phyloP scores from a whole-genome alignment of 1,140 invertebrate species.

The Drosophila subpulchrella region DNA sequence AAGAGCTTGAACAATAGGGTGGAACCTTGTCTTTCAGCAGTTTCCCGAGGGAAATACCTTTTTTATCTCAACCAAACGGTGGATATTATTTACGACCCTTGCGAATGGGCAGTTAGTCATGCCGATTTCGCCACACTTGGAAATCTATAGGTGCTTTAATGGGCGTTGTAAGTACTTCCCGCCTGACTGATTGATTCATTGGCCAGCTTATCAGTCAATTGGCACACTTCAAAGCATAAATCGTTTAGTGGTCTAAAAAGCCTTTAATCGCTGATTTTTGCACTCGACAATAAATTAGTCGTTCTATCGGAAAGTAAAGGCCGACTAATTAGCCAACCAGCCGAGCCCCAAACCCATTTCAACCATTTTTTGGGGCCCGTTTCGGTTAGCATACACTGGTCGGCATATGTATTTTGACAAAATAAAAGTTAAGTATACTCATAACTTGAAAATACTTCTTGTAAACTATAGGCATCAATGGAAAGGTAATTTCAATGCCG shows the following conservation, averaged over 20 bases:
- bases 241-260: slow-evolving; percentile 45
- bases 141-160: slow-evolving; percentile 11
- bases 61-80: slow-evolving; percentile 12
- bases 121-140: slow-evolving; percentile 42
- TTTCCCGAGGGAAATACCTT: slow-evolving; percentile 33
- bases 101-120: slow-evolving; percentile 50
- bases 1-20: not conserved
- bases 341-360: not conserved
- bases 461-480: no score
- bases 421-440: no score
- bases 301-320: slow-evolving; percentile 8
- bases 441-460: no score
- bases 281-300: slow-evolving; percentile 53
- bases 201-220: slow-evolving; percentile 61
- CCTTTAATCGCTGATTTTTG: slow-evolving; percentile 69
- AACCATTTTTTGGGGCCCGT: not conserved
- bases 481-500: no score
- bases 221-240: slow-evolving; percentile 59
- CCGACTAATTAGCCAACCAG: slow-evolving; percentile 30
- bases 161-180: slow-evolving; percentile 40
- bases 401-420: no score
- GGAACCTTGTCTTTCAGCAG: not conserved
- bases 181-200: slow-evolving; percentile 31
- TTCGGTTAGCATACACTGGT: slow-evolving; percentile 54
- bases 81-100: slow-evolving; percentile 34